These are phyloP conservation scores for Cygnus atratus DNA, from an alignment of 2,113 vertebrate genomes.

Conservation along the genomic window DNA sequence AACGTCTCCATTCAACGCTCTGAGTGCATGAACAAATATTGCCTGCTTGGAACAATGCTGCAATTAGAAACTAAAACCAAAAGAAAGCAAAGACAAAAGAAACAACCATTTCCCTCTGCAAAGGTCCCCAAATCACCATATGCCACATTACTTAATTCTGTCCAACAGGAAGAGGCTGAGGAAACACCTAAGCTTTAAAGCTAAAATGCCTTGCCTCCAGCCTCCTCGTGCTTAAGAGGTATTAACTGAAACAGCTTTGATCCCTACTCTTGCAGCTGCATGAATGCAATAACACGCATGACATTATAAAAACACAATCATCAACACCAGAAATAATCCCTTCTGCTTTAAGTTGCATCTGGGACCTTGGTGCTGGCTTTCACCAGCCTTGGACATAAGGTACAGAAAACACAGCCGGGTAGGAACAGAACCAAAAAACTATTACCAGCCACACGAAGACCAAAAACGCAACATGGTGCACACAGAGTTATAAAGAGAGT, in stretches of 20 bases:
- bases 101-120: background rate
- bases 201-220: constrained; percentile 7
- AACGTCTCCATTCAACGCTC: background rate
- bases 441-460: background rate
- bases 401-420: background rate
- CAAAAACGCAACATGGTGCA: background rate
- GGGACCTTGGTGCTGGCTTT: background rate
- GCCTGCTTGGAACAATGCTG: background rate
- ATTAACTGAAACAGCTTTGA: constrained; percentile 23
- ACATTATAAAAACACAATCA: background rate
- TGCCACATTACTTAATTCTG: background rate
- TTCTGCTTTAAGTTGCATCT: background rate
- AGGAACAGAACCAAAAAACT: background rate
- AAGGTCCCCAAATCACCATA: background rate
- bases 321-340: background rate
- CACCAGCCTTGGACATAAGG: background rate
- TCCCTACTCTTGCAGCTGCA: background rate
- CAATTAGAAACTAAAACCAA: background rate
- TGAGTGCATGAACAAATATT: background rate
- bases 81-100: background rate
- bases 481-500: fast-evolving
- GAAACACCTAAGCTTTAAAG: background rate
- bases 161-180: background rate
- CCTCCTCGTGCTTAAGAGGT: background rate
- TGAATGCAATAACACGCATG: background rate